phyloP scores from a whole-genome alignment of 2,888 invertebrate species.

The Sepioteuthis lessoniana region DNA sequence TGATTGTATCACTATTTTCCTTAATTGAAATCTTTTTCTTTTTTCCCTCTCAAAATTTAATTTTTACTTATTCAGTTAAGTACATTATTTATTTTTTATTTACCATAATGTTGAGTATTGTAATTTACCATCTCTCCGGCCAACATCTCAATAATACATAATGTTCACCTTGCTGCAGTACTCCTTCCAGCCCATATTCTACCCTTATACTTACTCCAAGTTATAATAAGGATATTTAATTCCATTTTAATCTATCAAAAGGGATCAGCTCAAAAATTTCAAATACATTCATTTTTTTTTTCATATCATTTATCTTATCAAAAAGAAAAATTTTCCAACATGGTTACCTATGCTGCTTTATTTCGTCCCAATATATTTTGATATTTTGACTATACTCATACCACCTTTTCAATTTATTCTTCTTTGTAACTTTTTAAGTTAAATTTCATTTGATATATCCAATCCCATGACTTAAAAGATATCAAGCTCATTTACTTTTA shows the following conservation, averaged over 20 bases:
- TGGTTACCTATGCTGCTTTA: neutral
- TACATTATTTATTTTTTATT: neutral
- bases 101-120: neutral
- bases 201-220: neutral
- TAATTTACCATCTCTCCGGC: neutral
- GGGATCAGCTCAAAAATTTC: neutral
- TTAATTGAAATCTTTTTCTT: neutral
- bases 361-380: neutral
- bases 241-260: neutral
- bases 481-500: neutral
- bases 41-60: neutral
- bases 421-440: neutral
- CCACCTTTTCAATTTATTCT: neutral
- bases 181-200: neutral
- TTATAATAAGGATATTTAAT: neutral
- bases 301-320: neutral
- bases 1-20: neutral
- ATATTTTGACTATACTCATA: neutral
- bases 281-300: neutral
- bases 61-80: neutral
- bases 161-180: neutral
- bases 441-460: neutral
- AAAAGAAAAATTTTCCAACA: neutral
- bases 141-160: neutral
- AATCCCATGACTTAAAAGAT: neutral